Evolutionary conservation across 2,113 vertebrate genomes (phyloP).

Genomic region (Eulacestoma nigropectus): DNA sequence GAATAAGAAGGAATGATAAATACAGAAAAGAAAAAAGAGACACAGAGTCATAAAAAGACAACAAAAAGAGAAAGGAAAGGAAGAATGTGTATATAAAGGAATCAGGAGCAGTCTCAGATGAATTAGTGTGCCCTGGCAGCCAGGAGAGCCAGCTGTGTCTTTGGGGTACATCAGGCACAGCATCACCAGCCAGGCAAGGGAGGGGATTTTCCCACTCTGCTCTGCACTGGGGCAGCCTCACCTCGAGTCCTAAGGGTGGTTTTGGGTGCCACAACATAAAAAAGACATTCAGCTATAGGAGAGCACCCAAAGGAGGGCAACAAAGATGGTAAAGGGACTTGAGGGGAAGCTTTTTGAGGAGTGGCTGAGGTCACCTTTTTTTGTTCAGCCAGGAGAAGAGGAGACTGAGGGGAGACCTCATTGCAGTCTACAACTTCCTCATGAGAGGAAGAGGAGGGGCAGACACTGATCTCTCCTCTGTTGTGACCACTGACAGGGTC

Average conservation of each 20-base stretch:
- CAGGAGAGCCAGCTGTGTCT: fast-evolving
- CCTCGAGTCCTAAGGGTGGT: fast-evolving
- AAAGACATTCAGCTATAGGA: fast-evolving
- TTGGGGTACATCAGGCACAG: background rate
- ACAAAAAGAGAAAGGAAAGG: background rate
- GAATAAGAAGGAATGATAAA: background rate
- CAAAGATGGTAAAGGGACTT: background rate
- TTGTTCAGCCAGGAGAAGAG: background rate
- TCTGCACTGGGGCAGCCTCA: background rate
- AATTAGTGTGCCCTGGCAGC: background rate
- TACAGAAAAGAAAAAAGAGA: background rate
- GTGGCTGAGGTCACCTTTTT: background rate
- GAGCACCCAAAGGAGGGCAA: background rate
- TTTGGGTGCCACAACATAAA: fast-evolving
- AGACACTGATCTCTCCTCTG: background rate
- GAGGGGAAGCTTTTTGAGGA: background rate
- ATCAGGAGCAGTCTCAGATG: background rate
- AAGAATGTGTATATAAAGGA: background rate
- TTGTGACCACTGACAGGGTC: background rate
- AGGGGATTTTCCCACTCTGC: background rate
- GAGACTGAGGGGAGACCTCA: background rate
- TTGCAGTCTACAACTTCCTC: background rate
- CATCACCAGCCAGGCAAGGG: fast-evolving
- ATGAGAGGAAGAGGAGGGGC: background rate
- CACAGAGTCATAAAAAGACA: background rate